Base-by-base conservation (phyloP, 2,888 invertebrate genomes). In the Epsilonema sp. region DNA sequence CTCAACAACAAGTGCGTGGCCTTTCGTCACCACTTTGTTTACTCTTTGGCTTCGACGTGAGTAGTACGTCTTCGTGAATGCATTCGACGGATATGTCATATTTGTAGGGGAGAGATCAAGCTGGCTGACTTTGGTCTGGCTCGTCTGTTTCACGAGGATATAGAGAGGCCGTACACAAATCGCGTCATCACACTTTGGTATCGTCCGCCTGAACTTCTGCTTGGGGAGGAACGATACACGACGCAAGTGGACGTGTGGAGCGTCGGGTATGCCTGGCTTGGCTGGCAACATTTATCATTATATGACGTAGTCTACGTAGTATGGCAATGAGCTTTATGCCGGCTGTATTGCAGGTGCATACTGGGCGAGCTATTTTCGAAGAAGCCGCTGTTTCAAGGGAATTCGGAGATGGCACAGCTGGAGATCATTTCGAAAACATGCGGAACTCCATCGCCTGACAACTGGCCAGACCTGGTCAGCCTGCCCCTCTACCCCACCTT, bases 121-220 rank as follows among this genome's bases (percentile, higher is more conserved):
- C 73, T 97, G 51, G 97, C 90, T 5, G 97, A 97, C 72, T 92
- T 97, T 69, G 97, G 97, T 58, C 74, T 97, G 54, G 94, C 97
- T 0, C 78, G 97, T 44, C 74, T 89, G 23, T 97, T 87, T 73
- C 84, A 90, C 0, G 90, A 90, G 61, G 90, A 94, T 68, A 37
- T 24, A 22, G 80, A 82, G 61, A 75, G 97, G 50, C 87, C 90
- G 0, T 97, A 97, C 70, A 97, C 97, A 26, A 97, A 97, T 72
- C 92, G 94, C 69, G 82, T 97, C 41, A 97, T 97, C 59, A 97
- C 97, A 4, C 71, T 99, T 52, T 97, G 97, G 94, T 97, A 97
- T 72, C 76, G 97, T 11, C 94, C 97, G 26, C 97, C 97, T 0
- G 97, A 97, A 67, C 72, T 97, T 51, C 71, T 97, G 52, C 73